phyloP scores from a whole-genome alignment of 2,113 vertebrate genomes.

The Myotis lucifugus region DNA sequence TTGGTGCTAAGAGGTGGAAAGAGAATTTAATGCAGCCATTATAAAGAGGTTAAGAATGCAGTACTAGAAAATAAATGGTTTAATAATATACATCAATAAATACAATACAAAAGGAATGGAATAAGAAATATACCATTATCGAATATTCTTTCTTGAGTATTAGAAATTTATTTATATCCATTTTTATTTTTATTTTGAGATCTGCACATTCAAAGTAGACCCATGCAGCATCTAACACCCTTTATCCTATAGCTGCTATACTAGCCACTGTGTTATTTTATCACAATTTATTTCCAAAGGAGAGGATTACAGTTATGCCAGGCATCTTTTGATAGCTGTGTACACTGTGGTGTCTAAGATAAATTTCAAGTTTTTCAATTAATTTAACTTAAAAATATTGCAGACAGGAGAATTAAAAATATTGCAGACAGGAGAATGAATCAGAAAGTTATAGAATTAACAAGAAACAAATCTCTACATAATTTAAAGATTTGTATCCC shows the following conservation, averaged over 20 bases:
- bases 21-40: neutral
- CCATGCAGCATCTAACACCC: neutral
- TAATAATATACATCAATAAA: neutral
- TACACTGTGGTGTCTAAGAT: neutral
- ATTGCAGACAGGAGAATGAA: neutral
- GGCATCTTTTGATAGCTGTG: neutral
- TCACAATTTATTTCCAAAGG: neutral
- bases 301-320: neutral
- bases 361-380: neutral
- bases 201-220: neutral
- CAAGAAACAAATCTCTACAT: neutral
- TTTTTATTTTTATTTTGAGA: neutral
- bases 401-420: neutral
- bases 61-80: constrained; percentile 20
- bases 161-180: neutral
- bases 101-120: neutral
- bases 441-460: neutral
- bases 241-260: neutral
- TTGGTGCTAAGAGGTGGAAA: neutral
- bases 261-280: neutral
- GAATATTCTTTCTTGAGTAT: neutral
- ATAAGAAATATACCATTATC: neutral
- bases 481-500: neutral
- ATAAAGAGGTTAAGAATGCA: neutral
- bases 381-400: neutral